These are phyloP conservation scores for Calyptomena viridis DNA, from an alignment of 2,113 vertebrate genomes.

Conservation along the genomic window DNA sequence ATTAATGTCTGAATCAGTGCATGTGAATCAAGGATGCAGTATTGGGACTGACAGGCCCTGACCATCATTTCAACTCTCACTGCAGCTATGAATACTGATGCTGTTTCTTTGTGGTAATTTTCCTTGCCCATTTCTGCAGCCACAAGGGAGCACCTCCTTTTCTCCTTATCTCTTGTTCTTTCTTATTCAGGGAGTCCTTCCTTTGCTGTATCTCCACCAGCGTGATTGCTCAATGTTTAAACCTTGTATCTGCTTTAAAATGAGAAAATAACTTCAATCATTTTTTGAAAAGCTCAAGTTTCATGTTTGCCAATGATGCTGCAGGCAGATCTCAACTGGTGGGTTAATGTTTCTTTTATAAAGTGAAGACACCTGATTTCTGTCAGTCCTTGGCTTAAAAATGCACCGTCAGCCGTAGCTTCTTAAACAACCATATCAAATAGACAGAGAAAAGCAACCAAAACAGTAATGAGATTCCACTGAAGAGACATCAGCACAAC, in stretches of 20 bases:
- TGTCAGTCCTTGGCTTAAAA: slow-evolving; percentile 64
- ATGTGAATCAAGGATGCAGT: slow-evolving; percentile 13
- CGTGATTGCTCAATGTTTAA: slow-evolving; percentile 9
- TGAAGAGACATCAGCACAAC: slow-evolving; percentile 36
- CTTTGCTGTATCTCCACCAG: background rate
- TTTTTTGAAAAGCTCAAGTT: slow-evolving; percentile 51
- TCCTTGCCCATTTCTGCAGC: slow-evolving; percentile 5
- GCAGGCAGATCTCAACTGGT: slow-evolving; percentile 53
- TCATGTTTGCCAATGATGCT: slow-evolving; percentile 56
- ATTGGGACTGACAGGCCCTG: slow-evolving; percentile 28
- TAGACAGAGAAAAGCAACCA: slow-evolving; percentile 64
- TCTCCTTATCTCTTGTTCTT: background rate
- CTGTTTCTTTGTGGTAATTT: slow-evolving; percentile 16
- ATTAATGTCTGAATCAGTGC: slow-evolving; percentile 51
- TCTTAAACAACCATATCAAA: slow-evolving; percentile 62
- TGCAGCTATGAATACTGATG: slow-evolving; percentile 57
- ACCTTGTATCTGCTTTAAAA: slow-evolving; percentile 21
- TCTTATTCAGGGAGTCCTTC: background rate
- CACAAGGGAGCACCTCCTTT: background rate
- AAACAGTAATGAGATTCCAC: slow-evolving; percentile 64
- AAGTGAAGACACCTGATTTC: slow-evolving; percentile 75
- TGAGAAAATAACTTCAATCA: background rate
- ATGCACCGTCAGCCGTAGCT: slow-evolving; percentile 54
- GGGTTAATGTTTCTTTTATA: slow-evolving; percentile 70
- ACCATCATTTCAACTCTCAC: slow-evolving; percentile 42